Evolutionary conservation across 2,888 invertebrate species (phyloP).

Genomic region (Cantharis flavilabris): DNA sequence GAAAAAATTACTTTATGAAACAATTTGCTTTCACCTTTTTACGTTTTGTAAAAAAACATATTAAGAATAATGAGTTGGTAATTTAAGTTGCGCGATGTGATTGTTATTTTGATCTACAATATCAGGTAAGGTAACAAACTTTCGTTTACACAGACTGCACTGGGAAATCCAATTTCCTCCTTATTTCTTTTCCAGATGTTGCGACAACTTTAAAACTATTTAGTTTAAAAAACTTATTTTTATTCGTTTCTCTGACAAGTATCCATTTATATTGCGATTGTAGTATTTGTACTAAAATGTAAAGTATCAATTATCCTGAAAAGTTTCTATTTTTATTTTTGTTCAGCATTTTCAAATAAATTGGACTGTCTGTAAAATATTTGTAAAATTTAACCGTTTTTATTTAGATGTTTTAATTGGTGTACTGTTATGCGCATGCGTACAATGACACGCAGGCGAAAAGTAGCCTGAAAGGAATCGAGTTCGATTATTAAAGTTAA

Average conservation of each 20-base stretch:
- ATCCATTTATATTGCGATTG: slow-evolving; percentile 10
- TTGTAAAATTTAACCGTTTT: not conserved
- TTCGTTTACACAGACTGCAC: slow-evolving; percentile 25
- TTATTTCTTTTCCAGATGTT: slow-evolving; percentile 36
- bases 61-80: not conserved
- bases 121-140: slow-evolving; percentile 30
- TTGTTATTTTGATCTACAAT: slow-evolving; percentile 20
- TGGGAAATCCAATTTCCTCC: slow-evolving; percentile 39
- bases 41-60: not conserved
- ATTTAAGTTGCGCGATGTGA: not conserved
- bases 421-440: no score
- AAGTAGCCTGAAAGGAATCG: not conserved
- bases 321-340: not conserved
- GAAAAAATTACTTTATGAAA: not conserved
- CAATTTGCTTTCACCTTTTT: not conserved
- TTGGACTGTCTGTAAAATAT: not conserved
- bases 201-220: slow-evolving; percentile 34
- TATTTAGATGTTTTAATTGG: no score
- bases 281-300: not conserved
- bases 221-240: slow-evolving; percentile 35
- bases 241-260: slow-evolving; percentile 16
- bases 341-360: not conserved
- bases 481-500: not conserved
- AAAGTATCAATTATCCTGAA: not conserved
- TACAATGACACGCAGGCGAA: no score